These are phyloP conservation scores for Phalloptychus januarius DNA, from an alignment of 2,797 vertebrate genomes.

Conservation along the genomic window DNA sequence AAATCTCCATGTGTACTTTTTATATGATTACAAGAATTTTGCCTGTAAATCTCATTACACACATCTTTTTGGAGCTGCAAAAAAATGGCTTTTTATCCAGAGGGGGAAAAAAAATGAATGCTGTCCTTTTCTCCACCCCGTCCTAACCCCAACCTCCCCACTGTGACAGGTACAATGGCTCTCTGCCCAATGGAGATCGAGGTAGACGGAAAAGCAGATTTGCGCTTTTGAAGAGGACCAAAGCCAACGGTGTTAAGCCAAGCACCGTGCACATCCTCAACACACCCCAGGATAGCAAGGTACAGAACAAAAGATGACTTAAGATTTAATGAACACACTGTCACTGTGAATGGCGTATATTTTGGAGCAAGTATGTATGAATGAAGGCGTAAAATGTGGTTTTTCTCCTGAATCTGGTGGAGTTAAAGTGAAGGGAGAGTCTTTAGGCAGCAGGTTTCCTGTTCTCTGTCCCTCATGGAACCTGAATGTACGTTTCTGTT, in stretches of 20 bases:
- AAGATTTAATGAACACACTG: slow-evolving; percentile 30
- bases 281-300: slow-evolving; percentile 96
- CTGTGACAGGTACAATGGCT: slow-evolving; percentile 93
- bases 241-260: slow-evolving; percentile 95
- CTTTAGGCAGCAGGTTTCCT: slow-evolving; percentile 2
- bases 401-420: neutral
- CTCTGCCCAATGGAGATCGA: slow-evolving; percentile 94
- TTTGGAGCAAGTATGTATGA: neutral
- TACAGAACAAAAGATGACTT: slow-evolving; percentile 64
- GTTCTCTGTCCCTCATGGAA: slow-evolving; percentile 28
- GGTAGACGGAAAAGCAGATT: slow-evolving; percentile 98
- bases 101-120: slow-evolving; percentile 18
- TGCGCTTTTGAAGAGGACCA: slow-evolving; percentile 91
- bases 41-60: slow-evolving; percentile 44
- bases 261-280: slow-evolving; percentile 96
- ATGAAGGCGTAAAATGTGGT: neutral
- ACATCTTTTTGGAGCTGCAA: slow-evolving; percentile 28
- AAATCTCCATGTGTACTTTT: slow-evolving; percentile 53
- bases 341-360: slow-evolving; percentile 4
- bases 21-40: slow-evolving; percentile 43
- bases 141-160: slow-evolving; percentile 12
- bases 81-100: slow-evolving; percentile 21
- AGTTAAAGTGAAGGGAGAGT: neutral
- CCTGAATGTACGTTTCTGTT: slow-evolving; percentile 49
- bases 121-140: slow-evolving; percentile 32